Base-by-base conservation (phyloP, 2,888 invertebrate species). In the Amiota minor region DNA sequence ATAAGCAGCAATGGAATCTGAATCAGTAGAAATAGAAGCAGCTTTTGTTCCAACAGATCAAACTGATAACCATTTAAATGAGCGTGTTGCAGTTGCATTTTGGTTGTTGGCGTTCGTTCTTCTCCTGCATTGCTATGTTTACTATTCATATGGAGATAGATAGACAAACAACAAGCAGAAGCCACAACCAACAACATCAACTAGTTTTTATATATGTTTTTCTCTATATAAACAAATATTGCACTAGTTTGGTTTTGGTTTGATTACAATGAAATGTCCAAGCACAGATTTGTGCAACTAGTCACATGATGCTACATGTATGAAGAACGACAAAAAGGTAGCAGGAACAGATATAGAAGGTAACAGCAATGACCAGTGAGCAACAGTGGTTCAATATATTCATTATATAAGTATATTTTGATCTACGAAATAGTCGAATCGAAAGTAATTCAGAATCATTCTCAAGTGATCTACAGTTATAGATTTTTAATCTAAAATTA, bases 31-130 rank as follows among this genome's bases (percentile, higher is more conserved):
- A 79, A 77, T 77, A 80, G 80, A 85, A 83, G 80, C 80, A 82
- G 84, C 86, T 86, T 86, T 86, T 86, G 85, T 86, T 86, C 80
- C 80, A 84, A 79, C 81, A 81, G 86, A 86, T 86, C 78, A 75
- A 77, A 77, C 79, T 82, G 86, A 86, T 86, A 86, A 86, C 85
- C 85, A 86, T 84, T 86, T 83, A 84, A 86, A 86, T 86, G 86
- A 86, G 84, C 79, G 83, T 78, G 55, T 70, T 70, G 70, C 56
- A 70, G 70, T 70, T 56, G 70, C 46, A 70, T 55, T 70, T 70
- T 70, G 55, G 70, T 70, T 70, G 73, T 61, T 68, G 71, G 59
- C 47, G 67, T 65, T 56, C 59, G 67, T 45, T 20, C 47, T 70
- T 53, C 71, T 67, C 62, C 56, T 71, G 62, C 47, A 70, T 69